phyloP scores from a whole-genome alignment of 2,888 invertebrate genomes.

The Rhopalosiphum nymphaeae region DNA sequence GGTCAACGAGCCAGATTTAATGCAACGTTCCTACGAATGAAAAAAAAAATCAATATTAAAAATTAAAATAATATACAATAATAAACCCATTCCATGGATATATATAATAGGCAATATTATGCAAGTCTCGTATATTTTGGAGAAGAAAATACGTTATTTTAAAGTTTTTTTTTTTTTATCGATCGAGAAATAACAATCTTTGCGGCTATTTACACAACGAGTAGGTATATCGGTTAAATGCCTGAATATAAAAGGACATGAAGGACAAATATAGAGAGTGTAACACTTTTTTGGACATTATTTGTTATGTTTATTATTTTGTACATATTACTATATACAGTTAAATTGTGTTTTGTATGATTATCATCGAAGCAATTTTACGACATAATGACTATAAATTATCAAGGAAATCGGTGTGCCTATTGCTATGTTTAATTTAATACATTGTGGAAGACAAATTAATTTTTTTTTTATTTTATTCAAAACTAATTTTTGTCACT shows the following conservation, averaged over 20 bases:
- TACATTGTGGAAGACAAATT: not conserved
- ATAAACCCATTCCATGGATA: not conserved
- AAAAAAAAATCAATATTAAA: not conserved
- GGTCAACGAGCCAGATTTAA: conserved; percentile 89
- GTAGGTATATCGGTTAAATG: not conserved
- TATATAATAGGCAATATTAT: not conserved
- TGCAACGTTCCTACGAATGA: conserved; percentile 80
- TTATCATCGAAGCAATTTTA: not conserved
- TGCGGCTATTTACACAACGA: not conserved
- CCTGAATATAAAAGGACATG: not conserved
- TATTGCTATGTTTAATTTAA: not conserved
- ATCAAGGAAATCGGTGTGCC: not conserved
- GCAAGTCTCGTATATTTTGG: not conserved
- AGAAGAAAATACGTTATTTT: not conserved
- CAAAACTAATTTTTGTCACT: not conserved
- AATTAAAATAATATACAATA: not conserved
- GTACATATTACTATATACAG: not conserved
- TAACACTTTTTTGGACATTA: not conserved
- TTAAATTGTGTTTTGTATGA: not conserved
- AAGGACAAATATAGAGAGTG: not conserved
- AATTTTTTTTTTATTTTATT: not conserved
- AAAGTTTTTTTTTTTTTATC: not conserved
- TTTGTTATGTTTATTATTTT: not conserved
- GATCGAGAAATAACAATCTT: not conserved
- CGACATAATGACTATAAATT: not conserved